phyloP scores from a whole-genome alignment of 2,888 invertebrate genomes.

The Monochamus alternatus region DNA sequence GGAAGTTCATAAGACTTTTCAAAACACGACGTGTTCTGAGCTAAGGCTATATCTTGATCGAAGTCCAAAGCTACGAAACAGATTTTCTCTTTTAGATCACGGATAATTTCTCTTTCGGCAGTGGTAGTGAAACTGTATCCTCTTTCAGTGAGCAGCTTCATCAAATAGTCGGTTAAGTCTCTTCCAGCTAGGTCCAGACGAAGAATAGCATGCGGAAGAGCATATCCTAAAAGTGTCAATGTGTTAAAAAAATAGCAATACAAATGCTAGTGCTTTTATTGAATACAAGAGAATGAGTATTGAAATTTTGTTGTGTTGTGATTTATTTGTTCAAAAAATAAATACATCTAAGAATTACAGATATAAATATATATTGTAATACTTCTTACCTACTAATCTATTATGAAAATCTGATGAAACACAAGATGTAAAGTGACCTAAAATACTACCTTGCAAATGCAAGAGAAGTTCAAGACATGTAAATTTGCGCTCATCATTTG shows the following conservation, averaged over 20 bases:
- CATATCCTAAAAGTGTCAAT: conserved; percentile 63
- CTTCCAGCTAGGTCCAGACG: conserved; percentile 69
- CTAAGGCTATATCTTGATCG: conserved; percentile 71
- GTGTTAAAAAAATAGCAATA: too few species aligned
- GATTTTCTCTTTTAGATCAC: conserved; percentile 78
- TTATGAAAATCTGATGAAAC: too few species aligned
- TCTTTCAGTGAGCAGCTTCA: conserved; percentile 69
- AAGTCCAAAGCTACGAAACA: conserved; percentile 83
- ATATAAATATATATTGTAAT: too few species aligned
- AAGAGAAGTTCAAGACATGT: too few species aligned
- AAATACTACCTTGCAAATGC: too few species aligned
- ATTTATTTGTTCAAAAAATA: too few species aligned
- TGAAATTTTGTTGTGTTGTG: too few species aligned
- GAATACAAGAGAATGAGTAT: too few species aligned
- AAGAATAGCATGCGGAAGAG: conserved; percentile 69
- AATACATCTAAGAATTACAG: too few species aligned
- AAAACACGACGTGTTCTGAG: conserved; percentile 78
- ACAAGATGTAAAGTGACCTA: too few species aligned
- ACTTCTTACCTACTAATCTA: too few species aligned
- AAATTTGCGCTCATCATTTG: too few species aligned
- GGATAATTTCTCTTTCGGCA: conserved; percentile 69
- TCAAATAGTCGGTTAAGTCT: conserved; percentile 69
- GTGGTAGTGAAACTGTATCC: conserved; percentile 70
- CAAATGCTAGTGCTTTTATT: background rate
- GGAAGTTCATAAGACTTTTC: conserved; percentile 76